These are phyloP conservation scores for Mixornis gularis DNA, from an alignment of 2,113 vertebrate genomes.

Conservation along the genomic window DNA sequence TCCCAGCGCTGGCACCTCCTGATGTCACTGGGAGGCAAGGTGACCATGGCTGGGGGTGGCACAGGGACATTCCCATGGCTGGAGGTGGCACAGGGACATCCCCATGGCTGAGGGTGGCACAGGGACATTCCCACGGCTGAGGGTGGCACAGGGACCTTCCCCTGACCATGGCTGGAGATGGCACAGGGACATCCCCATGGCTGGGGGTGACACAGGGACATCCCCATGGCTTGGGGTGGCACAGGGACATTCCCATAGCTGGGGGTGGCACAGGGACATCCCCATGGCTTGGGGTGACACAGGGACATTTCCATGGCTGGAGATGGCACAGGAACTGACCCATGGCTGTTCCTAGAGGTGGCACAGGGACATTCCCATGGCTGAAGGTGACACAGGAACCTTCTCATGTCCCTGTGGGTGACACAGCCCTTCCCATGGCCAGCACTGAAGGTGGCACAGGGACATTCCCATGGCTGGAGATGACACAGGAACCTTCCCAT, in stretches of 20 bases:
- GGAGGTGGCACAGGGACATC: background rate
- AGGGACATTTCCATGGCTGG: background rate
- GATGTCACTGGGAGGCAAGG: background rate
- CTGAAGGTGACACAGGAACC: background rate
- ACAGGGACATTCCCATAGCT: background rate
- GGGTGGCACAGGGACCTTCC: background rate
- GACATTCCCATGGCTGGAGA: fast-evolving
- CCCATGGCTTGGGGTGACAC: background rate
- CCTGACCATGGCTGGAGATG: fast-evolving
- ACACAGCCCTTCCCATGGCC: background rate
- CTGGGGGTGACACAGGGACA: background rate
- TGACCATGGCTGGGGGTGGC: background rate
- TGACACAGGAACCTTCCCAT: background rate
- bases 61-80: background rate
- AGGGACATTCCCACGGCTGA: background rate
- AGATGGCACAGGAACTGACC: background rate
- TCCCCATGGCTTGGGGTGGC: background rate
- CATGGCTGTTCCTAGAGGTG: background rate
- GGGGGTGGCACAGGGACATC: background rate
- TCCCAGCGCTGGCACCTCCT: background rate
- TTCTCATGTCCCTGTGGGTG: background rate
- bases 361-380: background rate
- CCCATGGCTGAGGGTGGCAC: background rate
- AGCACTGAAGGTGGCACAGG: fast-evolving
- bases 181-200: background rate